Conservation (phyloP, 2,113 vertebrate species). For the Nicator chloris region DNA sequence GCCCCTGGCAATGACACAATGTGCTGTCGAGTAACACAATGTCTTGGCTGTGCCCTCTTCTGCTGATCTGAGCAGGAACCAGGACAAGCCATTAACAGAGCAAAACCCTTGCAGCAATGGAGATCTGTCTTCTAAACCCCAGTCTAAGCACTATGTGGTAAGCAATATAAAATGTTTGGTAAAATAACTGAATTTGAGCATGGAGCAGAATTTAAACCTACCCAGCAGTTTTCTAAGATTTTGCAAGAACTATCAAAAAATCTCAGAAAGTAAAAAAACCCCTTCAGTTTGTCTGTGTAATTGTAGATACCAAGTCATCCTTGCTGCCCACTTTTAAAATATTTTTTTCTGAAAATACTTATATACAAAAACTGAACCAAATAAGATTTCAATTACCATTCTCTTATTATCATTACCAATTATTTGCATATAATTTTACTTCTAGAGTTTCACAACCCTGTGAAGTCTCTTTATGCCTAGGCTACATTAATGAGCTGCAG, state of each 20-base stretch:
- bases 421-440: background rate
- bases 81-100: background rate
- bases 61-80: background rate
- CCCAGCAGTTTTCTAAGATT: background rate
- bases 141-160: background rate
- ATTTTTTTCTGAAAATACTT: background rate
- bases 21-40: background rate
- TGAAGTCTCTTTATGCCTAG: background rate
- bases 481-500: background rate
- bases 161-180: background rate
- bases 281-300: background rate
- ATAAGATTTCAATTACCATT: background rate
- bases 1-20: background rate
- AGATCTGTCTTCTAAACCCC: background rate
- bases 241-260: background rate
- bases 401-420: background rate
- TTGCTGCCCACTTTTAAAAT: background rate
- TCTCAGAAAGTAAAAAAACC: background rate
- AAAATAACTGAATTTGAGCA: background rate
- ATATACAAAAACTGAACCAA: background rate
- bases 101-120: background rate
- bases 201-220: background rate
- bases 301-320: background rate
- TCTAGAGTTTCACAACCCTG: background rate
- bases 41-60: background rate